phyloP scores from a whole-genome alignment of 1,140 invertebrate genomes.

The Sipha flava region DNA sequence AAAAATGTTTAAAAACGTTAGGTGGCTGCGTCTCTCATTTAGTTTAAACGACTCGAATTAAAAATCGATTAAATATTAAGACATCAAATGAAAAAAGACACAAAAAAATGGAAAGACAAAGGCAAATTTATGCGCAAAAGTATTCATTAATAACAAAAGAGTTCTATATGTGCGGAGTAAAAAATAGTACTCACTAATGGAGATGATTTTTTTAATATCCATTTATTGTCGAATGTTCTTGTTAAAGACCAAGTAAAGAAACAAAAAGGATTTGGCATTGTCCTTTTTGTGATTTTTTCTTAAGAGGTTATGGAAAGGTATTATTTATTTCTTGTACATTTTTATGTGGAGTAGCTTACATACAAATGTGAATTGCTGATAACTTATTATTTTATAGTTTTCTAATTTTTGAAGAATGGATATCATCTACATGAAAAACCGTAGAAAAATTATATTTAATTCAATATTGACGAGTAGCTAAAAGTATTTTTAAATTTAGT shows the following conservation, averaged over 20 bases:
- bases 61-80: slow-evolving; percentile 10
- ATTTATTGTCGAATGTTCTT: slow-evolving; percentile 15
- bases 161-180: not conserved
- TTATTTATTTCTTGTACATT: not conserved
- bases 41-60: slow-evolving; percentile 3
- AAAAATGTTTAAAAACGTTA: not conserved
- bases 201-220: slow-evolving; percentile 20
- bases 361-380: not conserved
- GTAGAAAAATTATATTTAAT: not conserved
- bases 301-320: not conserved
- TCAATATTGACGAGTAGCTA: not conserved
- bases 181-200: slow-evolving; percentile 25
- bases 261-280: not conserved
- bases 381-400: not conserved
- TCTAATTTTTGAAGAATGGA: not conserved
- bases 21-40: not conserved
- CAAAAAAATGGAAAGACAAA: slow-evolving; percentile 14
- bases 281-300: not conserved
- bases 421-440: not conserved
- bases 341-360: not conserved
- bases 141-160: slow-evolving; percentile 14
- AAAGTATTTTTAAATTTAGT: no score
- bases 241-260: not conserved
- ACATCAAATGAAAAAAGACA: not conserved
- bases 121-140: not conserved